These are phyloP conservation scores for Xerus rutilus DNA, from an alignment of 2,797 vertebrate species.

Conservation along the genomic window DNA sequence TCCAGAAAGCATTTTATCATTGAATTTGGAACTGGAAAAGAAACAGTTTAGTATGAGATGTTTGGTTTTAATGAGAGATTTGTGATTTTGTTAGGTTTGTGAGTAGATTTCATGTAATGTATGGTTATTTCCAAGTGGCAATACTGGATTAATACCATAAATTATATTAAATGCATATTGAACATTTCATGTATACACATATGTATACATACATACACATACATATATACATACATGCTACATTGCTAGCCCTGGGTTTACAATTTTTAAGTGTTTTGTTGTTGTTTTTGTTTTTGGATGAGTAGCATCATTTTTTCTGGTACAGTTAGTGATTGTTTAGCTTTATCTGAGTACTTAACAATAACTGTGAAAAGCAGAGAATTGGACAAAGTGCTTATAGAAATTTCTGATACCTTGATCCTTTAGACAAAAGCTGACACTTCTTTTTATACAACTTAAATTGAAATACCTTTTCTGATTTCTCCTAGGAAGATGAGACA, in stretches of 20 bases:
- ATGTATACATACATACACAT: too few relatives aligned
- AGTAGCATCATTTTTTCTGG: slow-evolving; percentile 17
- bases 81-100: slow-evolving; percentile 49
- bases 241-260: background rate
- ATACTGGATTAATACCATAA: slow-evolving; percentile 36
- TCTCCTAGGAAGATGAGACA: slow-evolving; percentile 92
- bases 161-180: background rate
- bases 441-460: slow-evolving; percentile 72
- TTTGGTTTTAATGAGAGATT: slow-evolving; percentile 59
- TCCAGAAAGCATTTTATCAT: slow-evolving; percentile 29
- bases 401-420: slow-evolving; percentile 57
- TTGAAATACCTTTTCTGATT: slow-evolving; percentile 65
- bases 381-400: slow-evolving; percentile 54
- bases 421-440: slow-evolving; percentile 80
- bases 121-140: slow-evolving; percentile 51
- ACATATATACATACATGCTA: background rate
- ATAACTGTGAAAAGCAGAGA: slow-evolving; percentile 49
- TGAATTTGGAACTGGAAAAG: background rate
- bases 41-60: background rate
- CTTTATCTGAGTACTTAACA: background rate
- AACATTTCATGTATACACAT: slow-evolving; percentile 15
- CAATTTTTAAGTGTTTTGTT: slow-evolving; percentile 36
- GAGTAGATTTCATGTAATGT: slow-evolving; percentile 57
- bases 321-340: slow-evolving; percentile 53
- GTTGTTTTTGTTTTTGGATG: background rate